Evolutionary conservation across 2,113 vertebrate genomes (phyloP).

Genomic region (Nothocercus julius): DNA sequence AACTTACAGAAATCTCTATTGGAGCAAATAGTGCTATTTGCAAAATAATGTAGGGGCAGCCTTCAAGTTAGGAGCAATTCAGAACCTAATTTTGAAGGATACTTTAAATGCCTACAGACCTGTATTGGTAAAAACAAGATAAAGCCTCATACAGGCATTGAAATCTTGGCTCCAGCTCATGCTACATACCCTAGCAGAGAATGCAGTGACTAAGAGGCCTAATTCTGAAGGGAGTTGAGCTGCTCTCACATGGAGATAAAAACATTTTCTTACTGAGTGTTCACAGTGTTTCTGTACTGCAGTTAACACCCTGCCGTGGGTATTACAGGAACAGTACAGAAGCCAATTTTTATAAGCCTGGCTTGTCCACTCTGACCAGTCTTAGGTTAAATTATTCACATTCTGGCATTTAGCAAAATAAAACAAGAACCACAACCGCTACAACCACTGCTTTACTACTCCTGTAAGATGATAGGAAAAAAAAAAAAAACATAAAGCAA

Average conservation of each 20-base stretch:
- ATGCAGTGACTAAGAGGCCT: constrained; percentile 47
- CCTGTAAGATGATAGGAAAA: background rate
- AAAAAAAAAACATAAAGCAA: background rate
- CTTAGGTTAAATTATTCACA: background rate
- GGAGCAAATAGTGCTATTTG: background rate
- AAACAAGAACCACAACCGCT: background rate
- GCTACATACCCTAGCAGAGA: constrained; percentile 54
- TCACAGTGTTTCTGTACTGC: constrained; percentile 12
- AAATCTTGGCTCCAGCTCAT: constrained; percentile 7
- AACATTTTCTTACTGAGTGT: background rate
- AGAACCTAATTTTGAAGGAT: background rate
- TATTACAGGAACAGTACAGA: background rate
- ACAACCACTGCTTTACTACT: background rate
- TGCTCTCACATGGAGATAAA: background rate
- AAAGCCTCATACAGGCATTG: constrained; percentile 23
- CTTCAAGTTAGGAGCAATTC: background rate
- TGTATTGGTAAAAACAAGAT: constrained; percentile 18
- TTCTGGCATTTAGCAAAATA: background rate
- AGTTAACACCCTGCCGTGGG: background rate
- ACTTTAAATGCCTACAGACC: constrained; percentile 21
- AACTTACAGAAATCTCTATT: background rate
- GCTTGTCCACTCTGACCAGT: background rate
- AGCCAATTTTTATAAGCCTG: background rate
- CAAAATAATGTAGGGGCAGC: background rate
- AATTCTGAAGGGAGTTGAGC: background rate